Conservation (phyloP, 2,113 vertebrate genomes). For the Strigops habroptila region DNA sequence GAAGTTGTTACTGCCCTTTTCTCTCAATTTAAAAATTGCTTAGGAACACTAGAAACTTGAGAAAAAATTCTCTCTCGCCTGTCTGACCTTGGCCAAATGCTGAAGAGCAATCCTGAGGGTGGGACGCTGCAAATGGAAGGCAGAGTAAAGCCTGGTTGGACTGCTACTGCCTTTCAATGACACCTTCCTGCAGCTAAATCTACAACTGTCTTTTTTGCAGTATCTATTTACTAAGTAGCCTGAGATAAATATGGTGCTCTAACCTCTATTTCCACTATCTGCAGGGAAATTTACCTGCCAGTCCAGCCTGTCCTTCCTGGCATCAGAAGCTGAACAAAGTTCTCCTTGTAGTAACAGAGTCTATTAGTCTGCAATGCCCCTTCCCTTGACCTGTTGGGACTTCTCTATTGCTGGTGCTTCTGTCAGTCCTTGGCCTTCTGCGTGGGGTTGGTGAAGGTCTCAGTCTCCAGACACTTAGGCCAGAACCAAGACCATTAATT, state of each 20-base stretch:
- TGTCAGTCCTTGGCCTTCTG: neutral
- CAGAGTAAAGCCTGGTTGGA: neutral
- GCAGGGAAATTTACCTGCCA: conserved; percentile 38
- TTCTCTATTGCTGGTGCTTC: neutral
- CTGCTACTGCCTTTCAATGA: neutral
- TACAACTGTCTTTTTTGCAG: neutral
- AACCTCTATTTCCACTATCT: neutral
- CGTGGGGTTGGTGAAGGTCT: neutral
- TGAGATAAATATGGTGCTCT: neutral
- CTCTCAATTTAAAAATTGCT: neutral
- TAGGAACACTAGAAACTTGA: neutral
- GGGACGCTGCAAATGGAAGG: neutral
- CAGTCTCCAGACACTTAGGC: neutral
- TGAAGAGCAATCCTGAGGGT: neutral
- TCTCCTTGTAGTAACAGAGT: neutral
- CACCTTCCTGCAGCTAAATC: neutral
- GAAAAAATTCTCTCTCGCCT: neutral
- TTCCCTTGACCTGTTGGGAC: conserved; percentile 21
- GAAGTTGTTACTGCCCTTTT: neutral
- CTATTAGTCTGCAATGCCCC: neutral
- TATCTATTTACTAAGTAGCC: neutral
- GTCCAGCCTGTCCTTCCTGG: neutral
- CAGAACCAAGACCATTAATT: neutral
- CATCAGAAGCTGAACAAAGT: conserved; percentile 21
- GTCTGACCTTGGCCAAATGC: neutral